Percentiles rank a stretch among this genome's conserved stretches.
phyloP scores from a whole-genome alignment of 2,888 invertebrate genomes.

The Rhogogaster chlorosoma region DNA sequence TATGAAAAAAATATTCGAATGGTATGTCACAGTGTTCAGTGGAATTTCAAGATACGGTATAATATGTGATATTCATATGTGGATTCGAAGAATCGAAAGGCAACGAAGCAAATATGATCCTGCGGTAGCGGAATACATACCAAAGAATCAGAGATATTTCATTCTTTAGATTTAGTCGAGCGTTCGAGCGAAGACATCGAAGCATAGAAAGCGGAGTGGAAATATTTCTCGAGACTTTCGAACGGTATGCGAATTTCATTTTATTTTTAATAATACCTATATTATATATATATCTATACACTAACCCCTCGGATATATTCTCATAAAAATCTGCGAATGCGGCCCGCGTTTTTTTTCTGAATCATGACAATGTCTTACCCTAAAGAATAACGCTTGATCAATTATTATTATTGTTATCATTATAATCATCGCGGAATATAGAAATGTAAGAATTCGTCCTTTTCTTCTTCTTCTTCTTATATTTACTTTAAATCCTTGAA shows the following conservation, averaged over 20 bases:
- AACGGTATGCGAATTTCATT: constrained; percentile 13
- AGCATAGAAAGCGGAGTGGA: constrained; percentile 18
- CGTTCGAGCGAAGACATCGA: constrained; percentile 55
- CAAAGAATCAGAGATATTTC: constrained; percentile 48
- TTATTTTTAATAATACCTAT: constrained; percentile 31
- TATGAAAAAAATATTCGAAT: not conserved
- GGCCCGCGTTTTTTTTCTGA: not conserved
- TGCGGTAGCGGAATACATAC: constrained; percentile 27
- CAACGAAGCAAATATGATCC: constrained; percentile 37
- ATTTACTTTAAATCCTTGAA: not conserved
- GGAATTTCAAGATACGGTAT: not conserved
- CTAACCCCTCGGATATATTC: not conserved
- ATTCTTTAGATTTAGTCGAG: constrained; percentile 61
- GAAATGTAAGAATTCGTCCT: not conserved
- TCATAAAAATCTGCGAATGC: not conserved
- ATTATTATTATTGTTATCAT: not conserved
- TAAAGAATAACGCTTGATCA: not conserved
- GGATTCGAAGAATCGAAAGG: not conserved
- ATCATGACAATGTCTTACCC: constrained; percentile 13
- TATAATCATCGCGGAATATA: not conserved
- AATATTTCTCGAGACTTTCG: constrained; percentile 19
- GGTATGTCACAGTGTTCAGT: not conserved
- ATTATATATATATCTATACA: not conserved
- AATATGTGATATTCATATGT: constrained; percentile 20
- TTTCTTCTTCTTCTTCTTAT: not conserved